phyloP scores from a whole-genome alignment of 2,888 invertebrate genomes.

The Lamellibrachia satsuma region DNA sequence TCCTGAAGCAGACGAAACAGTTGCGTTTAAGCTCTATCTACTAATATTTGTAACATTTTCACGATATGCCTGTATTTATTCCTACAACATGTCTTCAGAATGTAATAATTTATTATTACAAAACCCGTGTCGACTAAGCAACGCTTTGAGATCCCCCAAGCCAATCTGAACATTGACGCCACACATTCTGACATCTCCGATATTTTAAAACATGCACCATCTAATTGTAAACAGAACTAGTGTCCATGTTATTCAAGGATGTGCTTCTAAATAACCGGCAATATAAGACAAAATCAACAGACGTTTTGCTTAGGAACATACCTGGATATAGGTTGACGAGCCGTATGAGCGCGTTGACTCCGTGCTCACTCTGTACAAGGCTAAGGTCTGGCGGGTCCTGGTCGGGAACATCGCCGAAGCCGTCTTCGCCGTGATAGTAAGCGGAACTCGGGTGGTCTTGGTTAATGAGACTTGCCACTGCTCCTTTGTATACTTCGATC shows the following conservation, averaged over 20 bases:
- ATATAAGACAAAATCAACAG: background rate
- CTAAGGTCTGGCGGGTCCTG: slow-evolving; percentile 60
- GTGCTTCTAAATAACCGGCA: background rate
- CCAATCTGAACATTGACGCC: too few species aligned
- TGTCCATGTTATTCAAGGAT: too few species aligned
- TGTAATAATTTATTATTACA: too few species aligned
- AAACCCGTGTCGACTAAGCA: too few species aligned
- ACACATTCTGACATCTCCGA: too few species aligned
- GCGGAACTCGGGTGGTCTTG: slow-evolving; percentile 37
- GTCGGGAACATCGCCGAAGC: slow-evolving; percentile 75
- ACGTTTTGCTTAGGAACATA: slow-evolving; percentile 38
- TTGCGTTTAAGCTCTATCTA: too few species aligned
- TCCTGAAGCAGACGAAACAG: slow-evolving; percentile 41
- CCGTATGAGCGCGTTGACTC: slow-evolving; percentile 72
- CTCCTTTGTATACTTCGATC: slow-evolving; percentile 69
- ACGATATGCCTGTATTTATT: background rate
- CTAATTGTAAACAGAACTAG: too few species aligned
- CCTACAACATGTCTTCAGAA: background rate
- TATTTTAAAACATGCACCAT: too few species aligned
- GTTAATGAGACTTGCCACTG: slow-evolving; percentile 56
- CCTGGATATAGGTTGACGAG: slow-evolving; percentile 69
- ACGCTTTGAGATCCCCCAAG: too few species aligned
- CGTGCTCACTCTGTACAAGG: slow-evolving; percentile 69
- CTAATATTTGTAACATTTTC: background rate
- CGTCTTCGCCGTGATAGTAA: slow-evolving; percentile 73